phyloP scores from a whole-genome alignment of 1,140 invertebrate species.

The Rhizoglyphus robini region DNA sequence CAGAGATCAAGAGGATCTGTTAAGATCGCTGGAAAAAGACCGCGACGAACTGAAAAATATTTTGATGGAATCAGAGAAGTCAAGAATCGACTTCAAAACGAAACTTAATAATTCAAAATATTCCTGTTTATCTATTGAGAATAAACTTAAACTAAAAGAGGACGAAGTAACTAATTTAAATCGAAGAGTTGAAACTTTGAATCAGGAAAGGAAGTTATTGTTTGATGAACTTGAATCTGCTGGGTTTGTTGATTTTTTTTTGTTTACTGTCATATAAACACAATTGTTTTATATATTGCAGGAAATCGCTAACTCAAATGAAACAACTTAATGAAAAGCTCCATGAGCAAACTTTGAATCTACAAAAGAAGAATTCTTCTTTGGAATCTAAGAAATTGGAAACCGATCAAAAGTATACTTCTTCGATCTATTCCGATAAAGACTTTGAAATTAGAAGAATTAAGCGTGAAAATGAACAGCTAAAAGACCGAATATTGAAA shows the following conservation, averaged over 20 bases:
- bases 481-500: not conserved
- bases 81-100: not conserved
- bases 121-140: not conserved
- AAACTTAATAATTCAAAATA: not conserved
- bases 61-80: not conserved
- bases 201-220: not conserved
- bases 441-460: not conserved
- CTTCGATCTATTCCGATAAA: not conserved
- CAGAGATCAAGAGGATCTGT: not conserved
- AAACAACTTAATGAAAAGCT: not conserved
- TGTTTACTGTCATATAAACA: not conserved
- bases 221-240: not conserved
- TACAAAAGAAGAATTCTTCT: not conserved
- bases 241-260: not conserved
- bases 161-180: not conserved
- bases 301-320: constrained; percentile 4
- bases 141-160: not conserved
- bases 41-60: not conserved
- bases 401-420: not conserved
- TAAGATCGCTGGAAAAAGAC: not conserved
- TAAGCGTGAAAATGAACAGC: constrained; percentile 1
- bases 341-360: not conserved
- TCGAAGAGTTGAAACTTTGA: not conserved
- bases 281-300: not conserved
- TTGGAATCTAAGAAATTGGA: not conserved